Percentiles rank a stretch among this genome's conserved stretches.
phyloP scores from a whole-genome alignment of 2,797 vertebrate species.

The Picus viridis region DNA sequence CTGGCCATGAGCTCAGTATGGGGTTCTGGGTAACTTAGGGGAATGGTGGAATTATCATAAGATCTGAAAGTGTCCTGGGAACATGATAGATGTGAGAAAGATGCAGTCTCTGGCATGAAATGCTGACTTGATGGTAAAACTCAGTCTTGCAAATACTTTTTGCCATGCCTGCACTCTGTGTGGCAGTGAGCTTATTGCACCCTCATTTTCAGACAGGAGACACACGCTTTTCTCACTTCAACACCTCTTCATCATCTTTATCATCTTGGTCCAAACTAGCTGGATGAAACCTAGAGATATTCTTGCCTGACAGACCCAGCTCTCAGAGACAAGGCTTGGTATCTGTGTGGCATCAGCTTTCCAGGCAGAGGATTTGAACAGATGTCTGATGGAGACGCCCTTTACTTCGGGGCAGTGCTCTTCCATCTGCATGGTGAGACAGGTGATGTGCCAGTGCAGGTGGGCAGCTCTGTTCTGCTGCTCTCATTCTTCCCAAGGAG shows the following conservation, averaged over 20 bases:
- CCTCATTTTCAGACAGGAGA: not conserved
- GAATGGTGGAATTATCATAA: not conserved
- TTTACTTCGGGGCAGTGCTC: not conserved
- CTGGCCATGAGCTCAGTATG: not conserved
- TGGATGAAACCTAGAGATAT: not conserved
- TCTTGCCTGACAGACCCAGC: not conserved
- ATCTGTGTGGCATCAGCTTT: not conserved
- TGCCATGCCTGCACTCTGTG: not conserved
- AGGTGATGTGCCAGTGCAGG: not conserved
- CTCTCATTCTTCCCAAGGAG: not conserved
- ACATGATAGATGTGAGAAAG: not conserved
- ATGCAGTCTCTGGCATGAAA: not conserved
- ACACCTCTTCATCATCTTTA: not conserved
- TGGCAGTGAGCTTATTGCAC: not conserved
- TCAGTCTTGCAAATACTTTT: not conserved
- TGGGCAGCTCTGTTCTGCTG: not conserved
- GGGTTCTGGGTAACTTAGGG: not conserved
- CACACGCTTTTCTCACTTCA: not conserved
- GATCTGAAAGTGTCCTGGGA: not conserved
- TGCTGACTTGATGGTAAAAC: not conserved
- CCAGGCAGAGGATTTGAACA: not conserved
- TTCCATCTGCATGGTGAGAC: not conserved
- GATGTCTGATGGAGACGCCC: not conserved
- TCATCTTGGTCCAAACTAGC: not conserved
- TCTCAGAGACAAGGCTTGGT: not conserved